Evolutionary conservation across 2,113 vertebrate genomes (phyloP).

Genomic region (Stomatorhinus ivindoensis): DNA sequence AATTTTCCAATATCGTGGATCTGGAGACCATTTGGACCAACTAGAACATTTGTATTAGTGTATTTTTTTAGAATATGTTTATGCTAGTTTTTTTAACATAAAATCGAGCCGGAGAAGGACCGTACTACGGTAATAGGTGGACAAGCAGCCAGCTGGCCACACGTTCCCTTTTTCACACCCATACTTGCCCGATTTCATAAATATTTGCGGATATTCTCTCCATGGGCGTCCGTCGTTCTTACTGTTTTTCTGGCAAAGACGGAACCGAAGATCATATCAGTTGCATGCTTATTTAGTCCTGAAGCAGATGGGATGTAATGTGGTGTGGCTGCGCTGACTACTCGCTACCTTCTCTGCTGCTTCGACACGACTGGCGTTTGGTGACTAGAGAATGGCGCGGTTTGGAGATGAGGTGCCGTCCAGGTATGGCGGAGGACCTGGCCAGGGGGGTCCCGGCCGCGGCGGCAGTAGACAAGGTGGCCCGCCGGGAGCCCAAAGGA

Average conservation of each 20-base stretch:
- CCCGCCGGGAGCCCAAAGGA: conserved; percentile 73
- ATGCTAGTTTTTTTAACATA: conserved; percentile 40
- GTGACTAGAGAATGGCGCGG: conserved; percentile 83
- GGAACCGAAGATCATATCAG: conserved; percentile 33
- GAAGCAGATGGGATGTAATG: conserved; percentile 76
- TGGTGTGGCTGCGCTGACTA: conserved; percentile 66
- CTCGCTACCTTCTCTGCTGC: conserved; percentile 67
- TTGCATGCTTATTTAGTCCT: conserved; percentile 56
- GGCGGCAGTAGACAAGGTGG: conserved; percentile 70
- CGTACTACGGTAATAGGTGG: conserved; percentile 33
- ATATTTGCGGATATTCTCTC: conserved; percentile 37
- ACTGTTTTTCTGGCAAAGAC: neutral
- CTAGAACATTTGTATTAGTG: conserved; percentile 46
- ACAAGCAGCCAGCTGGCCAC: conserved; percentile 36
- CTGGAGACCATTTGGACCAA: conserved; percentile 38
- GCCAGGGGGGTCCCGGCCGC: conserved; percentile 62
- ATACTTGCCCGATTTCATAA: conserved; percentile 41
- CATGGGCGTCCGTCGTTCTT: conserved; percentile 45
- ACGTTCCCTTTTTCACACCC: conserved; percentile 44
- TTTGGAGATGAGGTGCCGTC: conserved; percentile 81
- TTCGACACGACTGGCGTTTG: conserved; percentile 75
- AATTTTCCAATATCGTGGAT: conserved; percentile 19
- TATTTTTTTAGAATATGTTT: conserved; percentile 32
- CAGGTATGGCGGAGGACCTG: conserved; percentile 78
- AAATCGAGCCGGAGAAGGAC: conserved; percentile 36